Percentiles rank a stretch among this genome's conserved stretches.
Evolutionary conservation across 2,888 invertebrate genomes (phyloP).

Genomic region (Orgyia antiqua): DNA sequence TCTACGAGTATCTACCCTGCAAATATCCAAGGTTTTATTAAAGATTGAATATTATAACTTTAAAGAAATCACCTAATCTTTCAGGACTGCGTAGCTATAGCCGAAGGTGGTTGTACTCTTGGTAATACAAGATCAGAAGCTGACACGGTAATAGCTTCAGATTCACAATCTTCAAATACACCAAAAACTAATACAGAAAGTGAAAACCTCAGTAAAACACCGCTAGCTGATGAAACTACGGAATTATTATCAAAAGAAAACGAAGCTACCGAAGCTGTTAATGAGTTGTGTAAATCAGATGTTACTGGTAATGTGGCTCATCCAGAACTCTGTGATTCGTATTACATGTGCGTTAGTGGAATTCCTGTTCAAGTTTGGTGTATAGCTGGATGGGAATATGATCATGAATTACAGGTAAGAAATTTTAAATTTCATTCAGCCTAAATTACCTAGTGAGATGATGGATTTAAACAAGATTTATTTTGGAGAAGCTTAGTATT

Average conservation of each 20-base stretch:
- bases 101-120: slow-evolving; percentile 22
- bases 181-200: not conserved
- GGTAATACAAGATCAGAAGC: not conserved
- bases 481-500: too few species aligned
- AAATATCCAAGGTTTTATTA: too few species aligned
- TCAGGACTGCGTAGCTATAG: slow-evolving; percentile 20
- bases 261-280: not conserved
- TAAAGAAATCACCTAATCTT: too few species aligned
- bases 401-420: slow-evolving; percentile 13
- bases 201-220: not conserved
- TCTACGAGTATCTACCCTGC: too few species aligned
- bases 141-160: not conserved
- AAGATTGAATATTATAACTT: too few species aligned
- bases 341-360: slow-evolving; percentile 41
- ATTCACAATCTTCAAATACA: not conserved
- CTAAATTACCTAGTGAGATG: too few species aligned
- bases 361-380: slow-evolving; percentile 28
- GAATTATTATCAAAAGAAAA: not conserved
- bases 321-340: slow-evolving; percentile 35
- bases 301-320: slow-evolving; percentile 26
- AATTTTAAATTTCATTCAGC: too few species aligned
- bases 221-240: not conserved
- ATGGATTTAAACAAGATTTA: too few species aligned
- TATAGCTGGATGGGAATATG: slow-evolving; percentile 33
- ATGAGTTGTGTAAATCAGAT: not conserved